phyloP scores from a whole-genome alignment of 2,113 vertebrate genomes.

The Chloropsis hardwickii region DNA sequence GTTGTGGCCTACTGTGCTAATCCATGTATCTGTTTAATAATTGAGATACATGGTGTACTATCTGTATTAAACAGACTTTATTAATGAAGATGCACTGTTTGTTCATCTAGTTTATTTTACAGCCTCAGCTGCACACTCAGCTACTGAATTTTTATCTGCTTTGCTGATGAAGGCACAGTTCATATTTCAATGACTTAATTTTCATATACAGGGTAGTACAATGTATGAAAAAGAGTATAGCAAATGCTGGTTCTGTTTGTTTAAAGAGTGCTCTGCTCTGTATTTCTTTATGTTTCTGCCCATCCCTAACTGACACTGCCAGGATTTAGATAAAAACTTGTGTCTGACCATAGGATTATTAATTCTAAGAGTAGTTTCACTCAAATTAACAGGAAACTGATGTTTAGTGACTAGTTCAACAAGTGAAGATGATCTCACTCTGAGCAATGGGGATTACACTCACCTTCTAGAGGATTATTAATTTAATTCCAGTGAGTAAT shows the following conservation, averaged over 20 bases:
- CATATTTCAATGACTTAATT: neutral
- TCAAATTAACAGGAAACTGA: neutral
- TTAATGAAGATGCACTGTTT: conserved; percentile 67
- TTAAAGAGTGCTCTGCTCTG: neutral
- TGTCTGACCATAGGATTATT: neutral
- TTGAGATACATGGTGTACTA: conserved; percentile 38
- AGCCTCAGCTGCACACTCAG: conserved; percentile 45
- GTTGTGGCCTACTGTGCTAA: conserved; percentile 57
- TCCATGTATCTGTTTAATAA: conserved; percentile 55
- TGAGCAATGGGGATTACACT: neutral
- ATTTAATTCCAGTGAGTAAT: neutral
- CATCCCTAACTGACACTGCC: neutral
- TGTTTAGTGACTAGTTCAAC: neutral
- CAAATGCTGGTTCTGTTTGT: neutral
- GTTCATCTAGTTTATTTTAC: conserved; percentile 50
- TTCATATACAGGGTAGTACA: neutral
- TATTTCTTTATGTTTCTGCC: neutral
- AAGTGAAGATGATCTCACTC: neutral
- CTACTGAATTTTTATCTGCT: conserved; percentile 46
- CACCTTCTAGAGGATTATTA: neutral
- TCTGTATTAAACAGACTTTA: conserved; percentile 62
- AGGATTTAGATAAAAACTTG: neutral
- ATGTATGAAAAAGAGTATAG: neutral
- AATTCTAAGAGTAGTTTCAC: neutral
- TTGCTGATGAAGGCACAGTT: conserved; percentile 6